Base-by-base conservation (phyloP, 2,797 vertebrate species). In the Melanotaenia pygmaea region DNA sequence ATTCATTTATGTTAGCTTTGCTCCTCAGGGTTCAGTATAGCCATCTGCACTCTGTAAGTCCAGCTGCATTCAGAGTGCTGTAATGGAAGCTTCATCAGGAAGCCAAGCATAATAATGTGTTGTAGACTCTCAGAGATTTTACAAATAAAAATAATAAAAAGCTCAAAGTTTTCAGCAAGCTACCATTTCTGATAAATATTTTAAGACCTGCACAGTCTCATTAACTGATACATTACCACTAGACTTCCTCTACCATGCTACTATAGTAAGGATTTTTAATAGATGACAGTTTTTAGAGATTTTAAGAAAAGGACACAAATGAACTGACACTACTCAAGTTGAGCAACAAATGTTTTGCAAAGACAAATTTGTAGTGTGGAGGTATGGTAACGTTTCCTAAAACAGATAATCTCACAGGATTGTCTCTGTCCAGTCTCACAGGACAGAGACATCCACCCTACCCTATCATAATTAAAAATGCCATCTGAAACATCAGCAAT, bases 401-500 rank as follows among this genome's bases (percentile, higher is more conserved):
- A 53, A 30, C 30, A 30, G 30, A 30, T 5, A 30, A 51, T 10
- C 38, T 54, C 51, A 40, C 58, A 26, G 24, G 30, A 56, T n/a
- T n/a, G n/a, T n/a, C n/a, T n/a, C n/a, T n/a, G n/a, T n/a, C n/a
- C n/a, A n/a, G n/a, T 10, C 38, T 54, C 51, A 40, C 58, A 26
- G 24, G 30, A 56, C n/a, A n/a, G n/a, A n/a, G n/a, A n/a, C 22
- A 57, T 67, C 5, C 24, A 47, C 10, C 16, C 3, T 5, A 37
- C 40, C 11, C 56, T 47, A 62, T 57, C 62, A 67, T 14, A 16
- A 64, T 84, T 71, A 38, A 51, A 51, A 22, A 51, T 51, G 8
- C n/a, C 20, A 47, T n/a, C 22, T 59, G 43, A 74, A 34, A 77
- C 40, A 7, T 66, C 51, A 67, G 57, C 67, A 66, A 64, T 13